These are phyloP conservation scores for Drosophila putrida DNA, from an alignment of 2,888 invertebrate genomes.

Conservation along the genomic window DNA sequence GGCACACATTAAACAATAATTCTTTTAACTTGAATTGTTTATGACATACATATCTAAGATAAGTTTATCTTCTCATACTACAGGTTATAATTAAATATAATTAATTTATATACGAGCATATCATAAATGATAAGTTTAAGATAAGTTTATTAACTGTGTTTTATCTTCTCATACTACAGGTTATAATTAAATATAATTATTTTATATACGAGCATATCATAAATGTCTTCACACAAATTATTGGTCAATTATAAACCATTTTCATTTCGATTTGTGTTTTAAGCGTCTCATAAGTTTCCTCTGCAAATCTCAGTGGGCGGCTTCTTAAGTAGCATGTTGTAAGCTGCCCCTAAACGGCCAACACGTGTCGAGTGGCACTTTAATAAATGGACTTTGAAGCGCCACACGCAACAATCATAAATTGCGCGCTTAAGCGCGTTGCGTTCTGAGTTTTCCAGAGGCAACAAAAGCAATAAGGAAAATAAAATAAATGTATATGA, in stretches of 20 bases:
- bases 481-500: slow-evolving; percentile 9
- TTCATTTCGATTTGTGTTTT: slow-evolving; percentile 4
- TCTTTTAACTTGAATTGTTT: too few relatives aligned
- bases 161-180: neutral
- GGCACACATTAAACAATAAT: too few relatives aligned
- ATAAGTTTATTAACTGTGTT: too few relatives aligned
- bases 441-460: slow-evolving; percentile 1
- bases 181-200: slow-evolving; percentile 1
- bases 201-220: neutral
- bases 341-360: slow-evolving; percentile 39
- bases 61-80: too few relatives aligned
- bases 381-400: slow-evolving; percentile 39
- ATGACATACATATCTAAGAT: too few relatives aligned
- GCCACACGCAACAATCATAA: slow-evolving; percentile 41
- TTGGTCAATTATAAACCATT: slow-evolving; percentile 14
- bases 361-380: slow-evolving; percentile 56
- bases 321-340: slow-evolving; percentile 22
- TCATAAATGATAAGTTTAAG: neutral
- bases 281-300: slow-evolving; percentile 1
- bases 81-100: neutral
- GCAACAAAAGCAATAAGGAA: slow-evolving; percentile 14
- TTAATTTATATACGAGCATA: neutral
- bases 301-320: slow-evolving; percentile 15
- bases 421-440: slow-evolving; percentile 24
- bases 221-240: neutral